Conservation (phyloP, 2,113 vertebrate species). For the Platichthys flesus region DNA sequence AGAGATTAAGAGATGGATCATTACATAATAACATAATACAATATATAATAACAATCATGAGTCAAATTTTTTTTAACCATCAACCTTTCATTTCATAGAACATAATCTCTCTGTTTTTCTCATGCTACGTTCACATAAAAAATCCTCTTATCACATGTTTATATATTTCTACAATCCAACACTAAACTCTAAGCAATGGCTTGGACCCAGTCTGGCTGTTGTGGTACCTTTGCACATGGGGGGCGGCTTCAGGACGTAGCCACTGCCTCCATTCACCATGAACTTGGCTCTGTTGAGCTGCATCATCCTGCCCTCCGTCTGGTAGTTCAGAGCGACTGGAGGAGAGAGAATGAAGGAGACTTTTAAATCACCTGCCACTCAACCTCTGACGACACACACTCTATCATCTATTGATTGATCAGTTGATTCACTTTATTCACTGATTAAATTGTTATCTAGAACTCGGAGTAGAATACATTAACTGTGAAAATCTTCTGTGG, state of each 20-base stretch:
- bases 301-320: constrained; percentile 97
- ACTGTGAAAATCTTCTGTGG: not conserved
- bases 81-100: too few species aligned
- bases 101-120: too few species aligned
- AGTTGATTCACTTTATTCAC: too few species aligned
- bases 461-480: not conserved
- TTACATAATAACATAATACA: too few species aligned
- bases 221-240: constrained; percentile 96
- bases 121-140: too few species aligned
- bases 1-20: too few species aligned
- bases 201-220: not conserved
- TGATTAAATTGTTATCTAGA: too few species aligned
- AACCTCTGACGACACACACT: not conserved
- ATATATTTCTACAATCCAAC: not conserved
- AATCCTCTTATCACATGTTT: not conserved
- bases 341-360: constrained; percentile 15
- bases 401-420: not conserved
- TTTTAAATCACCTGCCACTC: not conserved
- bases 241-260: constrained; percentile 96
- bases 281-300: constrained; percentile 97
- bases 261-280: constrained; percentile 92
- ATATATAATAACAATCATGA: not conserved
- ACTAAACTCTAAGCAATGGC: too few species aligned
- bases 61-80: too few species aligned
- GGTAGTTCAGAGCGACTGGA: constrained; percentile 97